Evolutionary conservation across 2,888 invertebrate genomes (phyloP).

Genomic region (Schizotus pectinicornis): DNA sequence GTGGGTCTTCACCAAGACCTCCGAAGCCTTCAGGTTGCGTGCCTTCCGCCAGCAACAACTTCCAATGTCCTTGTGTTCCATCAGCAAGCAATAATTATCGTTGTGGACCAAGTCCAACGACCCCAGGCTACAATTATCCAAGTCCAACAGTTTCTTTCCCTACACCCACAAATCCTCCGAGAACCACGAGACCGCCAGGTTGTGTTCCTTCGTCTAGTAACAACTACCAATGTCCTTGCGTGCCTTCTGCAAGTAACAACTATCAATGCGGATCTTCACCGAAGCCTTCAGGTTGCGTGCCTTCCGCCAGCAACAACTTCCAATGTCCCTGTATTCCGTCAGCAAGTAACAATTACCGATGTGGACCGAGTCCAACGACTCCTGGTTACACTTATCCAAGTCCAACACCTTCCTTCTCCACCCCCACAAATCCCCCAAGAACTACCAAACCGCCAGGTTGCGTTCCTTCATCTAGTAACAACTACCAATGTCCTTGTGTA

Average conservation of each 20-base stretch:
- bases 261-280: too few relatives aligned
- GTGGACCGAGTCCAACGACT: slow-evolving; percentile 10
- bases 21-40: slow-evolving; percentile 1
- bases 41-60: slow-evolving; percentile 5
- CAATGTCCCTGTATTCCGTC: slow-evolving; percentile 29
- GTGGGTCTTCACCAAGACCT: background rate
- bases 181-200: slow-evolving; percentile 14
- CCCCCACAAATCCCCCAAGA: too few relatives aligned
- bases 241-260: background rate
- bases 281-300: slow-evolving; percentile 1
- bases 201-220: background rate
- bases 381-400: slow-evolving; percentile 9
- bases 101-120: background rate
- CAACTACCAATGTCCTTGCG: background rate
- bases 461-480: background rate
- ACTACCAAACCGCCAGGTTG: background rate
- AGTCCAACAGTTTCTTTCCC: slow-evolving; percentile 37
- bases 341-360: slow-evolving; percentile 22
- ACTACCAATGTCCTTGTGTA: background rate
- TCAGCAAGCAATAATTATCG: background rate
- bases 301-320: background rate
- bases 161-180: slow-evolving; percentile 52
- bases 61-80: slow-evolving; percentile 6
- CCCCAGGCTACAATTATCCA: slow-evolving; percentile 49
- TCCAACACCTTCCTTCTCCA: slow-evolving; percentile 4